Conservation (phyloP, 2,113 vertebrate genomes). For the Acrocephalus arundinaceus region DNA sequence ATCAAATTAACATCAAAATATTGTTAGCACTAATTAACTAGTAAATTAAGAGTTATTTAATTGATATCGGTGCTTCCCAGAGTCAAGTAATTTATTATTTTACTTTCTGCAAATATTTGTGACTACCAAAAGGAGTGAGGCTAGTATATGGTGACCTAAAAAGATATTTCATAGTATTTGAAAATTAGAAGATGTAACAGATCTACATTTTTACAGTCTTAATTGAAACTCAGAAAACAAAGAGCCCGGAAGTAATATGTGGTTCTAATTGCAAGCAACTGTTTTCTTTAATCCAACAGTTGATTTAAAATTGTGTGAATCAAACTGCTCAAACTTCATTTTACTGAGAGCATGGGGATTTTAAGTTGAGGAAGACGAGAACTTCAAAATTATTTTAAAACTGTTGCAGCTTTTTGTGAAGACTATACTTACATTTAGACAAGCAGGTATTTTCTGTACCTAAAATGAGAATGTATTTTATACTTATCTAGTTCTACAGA, state of each 20-base stretch:
- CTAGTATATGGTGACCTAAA: neutral
- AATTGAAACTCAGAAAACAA: neutral
- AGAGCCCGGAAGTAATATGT: neutral
- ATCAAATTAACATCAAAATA: neutral
- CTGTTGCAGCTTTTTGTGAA: neutral
- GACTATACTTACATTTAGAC: neutral
- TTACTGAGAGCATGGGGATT: neutral
- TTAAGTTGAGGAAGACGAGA: neutral
- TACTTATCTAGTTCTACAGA: constrained; percentile 15
- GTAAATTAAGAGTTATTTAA: neutral
- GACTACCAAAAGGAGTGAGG: neutral
- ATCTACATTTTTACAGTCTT: neutral
- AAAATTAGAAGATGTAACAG: neutral
- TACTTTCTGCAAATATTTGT: neutral
- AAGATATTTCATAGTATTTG: neutral
- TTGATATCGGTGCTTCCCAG: neutral
- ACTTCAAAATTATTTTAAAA: neutral
- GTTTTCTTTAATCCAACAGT: neutral
- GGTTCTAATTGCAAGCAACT: neutral
- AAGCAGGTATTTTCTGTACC: neutral
- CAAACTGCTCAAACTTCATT: neutral
- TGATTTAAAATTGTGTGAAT: neutral
- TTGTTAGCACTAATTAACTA: neutral
- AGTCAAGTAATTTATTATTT: neutral
- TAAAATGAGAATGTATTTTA: constrained; percentile 5